Conservation (phyloP, 2,113 vertebrate species). For the Polypterus senegalus region DNA sequence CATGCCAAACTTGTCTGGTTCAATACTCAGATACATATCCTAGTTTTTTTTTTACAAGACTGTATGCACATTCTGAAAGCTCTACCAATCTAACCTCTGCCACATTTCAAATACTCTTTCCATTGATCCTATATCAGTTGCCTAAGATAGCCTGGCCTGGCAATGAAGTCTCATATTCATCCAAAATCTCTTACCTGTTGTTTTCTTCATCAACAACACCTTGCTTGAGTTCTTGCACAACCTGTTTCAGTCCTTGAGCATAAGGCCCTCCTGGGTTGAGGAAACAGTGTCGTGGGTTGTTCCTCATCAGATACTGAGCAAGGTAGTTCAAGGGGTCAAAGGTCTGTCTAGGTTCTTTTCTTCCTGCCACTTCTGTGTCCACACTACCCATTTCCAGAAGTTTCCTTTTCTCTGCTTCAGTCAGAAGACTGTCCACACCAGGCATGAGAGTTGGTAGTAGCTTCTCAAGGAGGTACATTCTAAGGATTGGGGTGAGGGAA, state of each 20-base stretch:
- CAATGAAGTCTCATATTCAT: conserved; percentile 19
- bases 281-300: conserved; percentile 34
- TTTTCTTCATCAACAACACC: conserved; percentile 26
- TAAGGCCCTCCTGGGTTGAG: conserved; percentile 31
- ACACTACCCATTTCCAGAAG: conserved; percentile 19
- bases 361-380: not conserved
- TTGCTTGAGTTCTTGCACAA: conserved; percentile 36
- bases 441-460: conserved; percentile 53
- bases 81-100: too few species aligned
- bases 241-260: conserved; percentile 35
- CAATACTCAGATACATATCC: too few species aligned
- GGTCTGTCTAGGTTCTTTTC: conserved; percentile 14
- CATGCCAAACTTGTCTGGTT: too few species aligned
- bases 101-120: too few species aligned
- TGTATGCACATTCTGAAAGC: too few species aligned
- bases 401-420: conserved; percentile 43
- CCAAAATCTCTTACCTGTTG: conserved; percentile 38
- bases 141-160: not conserved
- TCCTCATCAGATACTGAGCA: conserved; percentile 58
- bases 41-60: too few species aligned
- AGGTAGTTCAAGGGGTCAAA: conserved; percentile 49
- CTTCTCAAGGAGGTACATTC: conserved; percentile 49
- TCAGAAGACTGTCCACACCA: conserved; percentile 43
- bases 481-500: not conserved
- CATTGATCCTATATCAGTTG: too few species aligned